These are phyloP conservation scores for Chromoteleia sp. DNA, from an alignment of 2,888 invertebrate species.

Conservation along the genomic window DNA sequence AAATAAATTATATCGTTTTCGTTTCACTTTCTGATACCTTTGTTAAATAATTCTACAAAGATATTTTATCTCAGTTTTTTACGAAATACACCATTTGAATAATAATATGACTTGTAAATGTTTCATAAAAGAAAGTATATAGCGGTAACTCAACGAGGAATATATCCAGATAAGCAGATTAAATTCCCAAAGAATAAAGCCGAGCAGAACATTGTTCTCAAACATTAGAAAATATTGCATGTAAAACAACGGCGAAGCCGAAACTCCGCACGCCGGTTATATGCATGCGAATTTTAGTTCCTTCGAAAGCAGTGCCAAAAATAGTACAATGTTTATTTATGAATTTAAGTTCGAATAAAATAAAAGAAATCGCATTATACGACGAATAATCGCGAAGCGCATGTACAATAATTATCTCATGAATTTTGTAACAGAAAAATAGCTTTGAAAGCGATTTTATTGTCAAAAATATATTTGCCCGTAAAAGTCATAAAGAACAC, in stretches of 20 bases:
- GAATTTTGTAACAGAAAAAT: conserved; percentile 26
- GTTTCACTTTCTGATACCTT: too few relatives aligned
- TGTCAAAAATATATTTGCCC: conserved; percentile 16
- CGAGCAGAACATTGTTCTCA: conserved; percentile 35
- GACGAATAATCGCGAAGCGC: conserved; percentile 29
- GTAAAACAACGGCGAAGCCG: conserved; percentile 16
- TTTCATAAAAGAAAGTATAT: conserved; percentile 3
- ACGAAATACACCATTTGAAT: conserved; percentile 9
- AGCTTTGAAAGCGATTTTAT: conserved; percentile 23
- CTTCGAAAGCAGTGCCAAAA: conserved; percentile 44
- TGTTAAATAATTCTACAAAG: too few relatives aligned
- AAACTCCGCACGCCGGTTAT: conserved; percentile 20
- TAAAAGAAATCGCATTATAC: conserved; percentile 40
- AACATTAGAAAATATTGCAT: conserved; percentile 40
- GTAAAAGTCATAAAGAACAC: conserved; percentile 28
- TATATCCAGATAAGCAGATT: conserved; percentile 38
- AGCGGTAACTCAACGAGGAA: conserved; percentile 11
- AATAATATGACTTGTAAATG: conserved; percentile 21
- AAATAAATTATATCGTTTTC: too few relatives aligned
- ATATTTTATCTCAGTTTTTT: too few relatives aligned
- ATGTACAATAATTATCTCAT: conserved; percentile 26
- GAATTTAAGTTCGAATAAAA: conserved; percentile 39
- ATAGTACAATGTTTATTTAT: conserved; percentile 45
- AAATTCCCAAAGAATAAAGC: conserved; percentile 30
- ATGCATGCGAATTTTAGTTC: conserved; percentile 46